phyloP scores from a whole-genome alignment of 2,113 vertebrate genomes.

The Tor tambroides region DNA sequence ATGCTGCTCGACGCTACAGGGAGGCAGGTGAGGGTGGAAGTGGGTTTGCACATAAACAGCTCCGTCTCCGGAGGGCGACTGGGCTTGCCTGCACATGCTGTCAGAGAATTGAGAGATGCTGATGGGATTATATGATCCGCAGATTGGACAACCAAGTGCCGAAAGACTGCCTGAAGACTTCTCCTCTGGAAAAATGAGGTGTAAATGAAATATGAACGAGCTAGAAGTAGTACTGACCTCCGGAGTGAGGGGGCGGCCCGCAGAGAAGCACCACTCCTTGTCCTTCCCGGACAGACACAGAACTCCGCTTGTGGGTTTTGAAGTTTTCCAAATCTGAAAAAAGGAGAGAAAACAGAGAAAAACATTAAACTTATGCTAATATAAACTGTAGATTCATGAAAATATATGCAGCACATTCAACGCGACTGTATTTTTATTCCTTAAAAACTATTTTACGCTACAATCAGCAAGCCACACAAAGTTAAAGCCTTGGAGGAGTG shows the following conservation, averaged over 20 bases:
- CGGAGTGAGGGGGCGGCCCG: conserved; percentile 90
- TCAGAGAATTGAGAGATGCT: conserved; percentile 23
- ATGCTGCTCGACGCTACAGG: conserved; percentile 48
- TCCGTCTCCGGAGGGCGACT: conserved; percentile 29
- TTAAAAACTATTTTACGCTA: background rate
- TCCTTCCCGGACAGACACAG: conserved; percentile 91
- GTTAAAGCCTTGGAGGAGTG: conserved; percentile 26
- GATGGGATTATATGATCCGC: conserved; percentile 31
- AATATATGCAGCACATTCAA: background rate
- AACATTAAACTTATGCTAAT: background rate
- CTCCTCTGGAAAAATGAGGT: conserved; percentile 30
- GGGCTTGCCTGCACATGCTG: conserved; percentile 29
- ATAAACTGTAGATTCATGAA: background rate
- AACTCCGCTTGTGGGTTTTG: conserved; percentile 88
- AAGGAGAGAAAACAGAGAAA: background rate
- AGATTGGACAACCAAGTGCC: conserved; percentile 28
- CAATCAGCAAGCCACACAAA: background rate
- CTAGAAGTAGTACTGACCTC: conserved; percentile 75
- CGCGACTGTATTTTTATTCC: background rate
- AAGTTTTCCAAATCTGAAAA: conserved; percentile 93
- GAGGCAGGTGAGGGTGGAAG: conserved; percentile 29
- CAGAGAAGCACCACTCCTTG: conserved; percentile 97
- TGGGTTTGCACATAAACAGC: conserved; percentile 51
- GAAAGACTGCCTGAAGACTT: background rate
- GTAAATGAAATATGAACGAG: conserved; percentile 20